A percentile compares a stretch with the other conserved stretches of the same genome.
Evolutionary conservation across 2,113 vertebrate species (phyloP).

Genomic region (Redunca redunca): DNA sequence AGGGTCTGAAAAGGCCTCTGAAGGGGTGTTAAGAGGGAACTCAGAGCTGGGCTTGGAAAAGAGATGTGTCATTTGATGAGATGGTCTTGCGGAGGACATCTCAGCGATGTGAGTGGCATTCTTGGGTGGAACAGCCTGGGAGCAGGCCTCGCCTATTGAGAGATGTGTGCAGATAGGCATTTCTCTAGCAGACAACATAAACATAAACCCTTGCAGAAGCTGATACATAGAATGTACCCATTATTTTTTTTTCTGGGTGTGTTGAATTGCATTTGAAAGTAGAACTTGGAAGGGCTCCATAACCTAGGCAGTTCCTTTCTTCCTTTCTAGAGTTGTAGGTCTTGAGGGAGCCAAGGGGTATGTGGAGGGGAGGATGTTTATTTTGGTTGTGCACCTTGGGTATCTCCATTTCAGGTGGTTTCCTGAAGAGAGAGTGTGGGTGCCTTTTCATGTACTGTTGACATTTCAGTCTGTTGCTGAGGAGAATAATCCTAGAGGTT

Average conservation of each 20-base stretch:
- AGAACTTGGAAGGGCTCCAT: neutral
- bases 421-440: neutral
- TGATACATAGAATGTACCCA: neutral
- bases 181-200: neutral
- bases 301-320: neutral
- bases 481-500: neutral
- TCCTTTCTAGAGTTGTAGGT: neutral
- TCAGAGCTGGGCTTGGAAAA: neutral
- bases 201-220: neutral
- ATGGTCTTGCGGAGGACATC: neutral
- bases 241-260: neutral
- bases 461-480: neutral
- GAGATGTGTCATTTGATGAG: neutral
- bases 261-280: constrained; percentile 21
- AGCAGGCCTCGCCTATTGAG: neutral
- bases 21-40: neutral
- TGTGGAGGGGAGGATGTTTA: neutral
- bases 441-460: neutral
- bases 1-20: neutral
- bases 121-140: neutral
- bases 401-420: constrained; percentile 8
- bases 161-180: neutral
- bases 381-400: neutral
- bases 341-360: neutral
- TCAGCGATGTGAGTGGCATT: neutral